Evolutionary conservation across 1,140 invertebrate species (phyloP).

Genomic region (Drosophila ohnishii): DNA sequence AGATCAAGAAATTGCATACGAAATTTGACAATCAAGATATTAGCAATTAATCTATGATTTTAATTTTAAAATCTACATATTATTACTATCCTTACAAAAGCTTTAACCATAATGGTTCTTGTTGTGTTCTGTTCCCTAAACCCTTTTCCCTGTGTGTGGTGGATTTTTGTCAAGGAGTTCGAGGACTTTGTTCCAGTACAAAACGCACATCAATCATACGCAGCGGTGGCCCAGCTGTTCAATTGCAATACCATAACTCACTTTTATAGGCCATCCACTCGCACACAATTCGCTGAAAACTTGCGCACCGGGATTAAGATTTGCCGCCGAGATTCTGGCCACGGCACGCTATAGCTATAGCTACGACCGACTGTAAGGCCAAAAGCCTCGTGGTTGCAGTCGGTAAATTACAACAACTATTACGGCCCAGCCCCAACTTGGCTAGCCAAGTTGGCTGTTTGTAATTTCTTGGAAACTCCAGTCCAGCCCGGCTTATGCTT

Average conservation of each 20-base stretch:
- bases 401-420: constrained; percentile 82
- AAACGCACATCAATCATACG: constrained; percentile 77
- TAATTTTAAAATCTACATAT: neutral
- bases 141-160: neutral
- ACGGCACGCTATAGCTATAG: constrained; percentile 40
- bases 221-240: constrained; percentile 80
- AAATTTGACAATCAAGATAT: neutral
- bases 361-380: neutral
- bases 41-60: neutral
- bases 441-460: constrained; percentile 53
- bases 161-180: constrained; percentile 40
- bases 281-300: constrained; percentile 79
- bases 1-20: too few species aligned
- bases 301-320: constrained; percentile 82
- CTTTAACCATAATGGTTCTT: too few species aligned
- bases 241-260: constrained; percentile 81
- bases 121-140: neutral
- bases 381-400: constrained; percentile 52
- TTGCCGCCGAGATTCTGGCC: constrained; percentile 71
- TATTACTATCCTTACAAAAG: neutral
- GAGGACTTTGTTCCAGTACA: constrained; percentile 43
- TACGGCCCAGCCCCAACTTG: constrained; percentile 45
- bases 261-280: constrained; percentile 77
- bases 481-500: constrained; percentile 29
- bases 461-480: constrained; percentile 79